Percentiles rank a stretch among this genome's conserved stretches.
Conservation (phyloP, 2,113 vertebrate genomes). For the Poicephalus meyeri region DNA sequence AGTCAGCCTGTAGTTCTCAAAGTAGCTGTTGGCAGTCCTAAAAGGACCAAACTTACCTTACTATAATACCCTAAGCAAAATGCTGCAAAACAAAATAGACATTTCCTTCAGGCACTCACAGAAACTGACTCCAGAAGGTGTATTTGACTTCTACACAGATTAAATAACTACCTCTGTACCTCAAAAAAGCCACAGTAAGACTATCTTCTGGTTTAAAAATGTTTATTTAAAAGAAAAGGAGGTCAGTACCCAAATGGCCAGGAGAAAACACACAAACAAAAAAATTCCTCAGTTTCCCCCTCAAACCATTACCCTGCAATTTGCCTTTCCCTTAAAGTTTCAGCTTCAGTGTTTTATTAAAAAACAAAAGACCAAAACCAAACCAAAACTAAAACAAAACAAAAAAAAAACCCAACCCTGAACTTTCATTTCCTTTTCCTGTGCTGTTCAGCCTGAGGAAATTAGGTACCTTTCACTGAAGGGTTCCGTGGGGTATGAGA, state of each 20-base stretch:
- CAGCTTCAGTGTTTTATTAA: neutral
- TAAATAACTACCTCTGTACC: neutral
- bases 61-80: neutral
- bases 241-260: slow-evolving; percentile 9
- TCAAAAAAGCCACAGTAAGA: slow-evolving; percentile 1
- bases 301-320: neutral
- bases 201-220: slow-evolving; percentile 33
- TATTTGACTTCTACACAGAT: neutral
- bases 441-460: slow-evolving; percentile 28
- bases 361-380: neutral
- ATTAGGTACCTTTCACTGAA: slow-evolving; percentile 52
- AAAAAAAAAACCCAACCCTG: neutral
- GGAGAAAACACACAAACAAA: neutral
- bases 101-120: neutral
- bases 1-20: neutral
- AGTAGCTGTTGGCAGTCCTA: neutral
- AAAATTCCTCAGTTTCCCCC: neutral
- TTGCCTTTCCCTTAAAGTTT: slow-evolving; percentile 40
- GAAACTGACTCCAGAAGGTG: neutral
- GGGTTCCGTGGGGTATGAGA: slow-evolving; percentile 35
- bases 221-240: slow-evolving; percentile 67
- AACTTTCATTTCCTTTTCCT: slow-evolving; percentile 24
- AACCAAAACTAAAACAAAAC: neutral
- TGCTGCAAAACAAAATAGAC: neutral
- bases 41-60: neutral